A percentile compares a stretch with the other conserved stretches of the same genome.
Conservation (phyloP, 37 sponge, comb jelly and placozoan species). For the Crambe crambe region DNA sequence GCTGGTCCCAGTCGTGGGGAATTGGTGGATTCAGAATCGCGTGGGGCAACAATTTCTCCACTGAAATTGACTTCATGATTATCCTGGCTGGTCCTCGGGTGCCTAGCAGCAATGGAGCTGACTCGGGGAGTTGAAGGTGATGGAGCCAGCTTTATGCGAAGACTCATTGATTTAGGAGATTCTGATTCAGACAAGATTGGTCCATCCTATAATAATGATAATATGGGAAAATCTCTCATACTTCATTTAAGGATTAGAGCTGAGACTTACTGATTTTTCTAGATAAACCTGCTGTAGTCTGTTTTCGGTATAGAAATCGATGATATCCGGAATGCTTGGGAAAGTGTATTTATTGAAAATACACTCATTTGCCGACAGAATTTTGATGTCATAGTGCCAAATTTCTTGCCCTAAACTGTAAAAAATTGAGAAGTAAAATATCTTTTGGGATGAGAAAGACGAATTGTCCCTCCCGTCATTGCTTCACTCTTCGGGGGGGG, state of each 20-base stretch:
- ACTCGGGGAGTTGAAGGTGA: too few relatives aligned
- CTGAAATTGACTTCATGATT: too few relatives aligned
- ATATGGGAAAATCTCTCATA: neutral
- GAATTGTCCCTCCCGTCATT: too few relatives aligned
- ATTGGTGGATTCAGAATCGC: too few relatives aligned
- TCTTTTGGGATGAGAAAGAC: too few relatives aligned
- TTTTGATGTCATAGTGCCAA: conserved; percentile 31
- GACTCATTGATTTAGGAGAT: neutral
- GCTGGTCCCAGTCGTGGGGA: too few relatives aligned
- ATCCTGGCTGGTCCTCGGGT: too few relatives aligned
- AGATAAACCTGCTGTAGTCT: conserved; percentile 25
- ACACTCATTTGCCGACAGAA: conserved; percentile 25
- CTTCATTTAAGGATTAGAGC: neutral
- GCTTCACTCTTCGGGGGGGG: too few relatives aligned
- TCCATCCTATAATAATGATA: neutral
- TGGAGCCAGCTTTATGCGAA: conserved; percentile 1
- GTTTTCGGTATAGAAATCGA: conserved; percentile 60
- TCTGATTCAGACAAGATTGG: neutral
- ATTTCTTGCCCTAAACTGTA: conserved; percentile 34
- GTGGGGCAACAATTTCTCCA: too few relatives aligned
- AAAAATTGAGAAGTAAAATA: too few relatives aligned
- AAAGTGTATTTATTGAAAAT: conserved; percentile 35
- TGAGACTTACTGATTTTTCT: conserved; percentile 19
- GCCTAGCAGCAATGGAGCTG: too few relatives aligned
- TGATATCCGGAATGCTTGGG: conserved; percentile 31